Evolutionary conservation across 2,113 vertebrate species (phyloP).

Genomic region (Hippopotamus amphibius): DNA sequence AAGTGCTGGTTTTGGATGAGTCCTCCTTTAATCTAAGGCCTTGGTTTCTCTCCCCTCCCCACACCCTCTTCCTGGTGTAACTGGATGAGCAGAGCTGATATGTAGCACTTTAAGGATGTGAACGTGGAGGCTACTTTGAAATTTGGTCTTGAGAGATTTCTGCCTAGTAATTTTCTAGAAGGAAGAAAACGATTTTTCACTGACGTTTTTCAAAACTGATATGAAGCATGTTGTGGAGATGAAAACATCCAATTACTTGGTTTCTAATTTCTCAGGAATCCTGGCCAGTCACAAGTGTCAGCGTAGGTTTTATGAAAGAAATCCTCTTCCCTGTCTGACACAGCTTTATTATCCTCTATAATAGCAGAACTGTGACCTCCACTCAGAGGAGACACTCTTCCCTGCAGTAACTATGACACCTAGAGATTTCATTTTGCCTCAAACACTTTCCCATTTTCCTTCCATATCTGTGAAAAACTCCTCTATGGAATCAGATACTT

Average conservation of each 20-base stretch:
- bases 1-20: not conserved
- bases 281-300: constrained; percentile 28
- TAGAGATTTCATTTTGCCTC: constrained; percentile 52
- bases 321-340: not conserved
- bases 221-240: constrained; percentile 22
- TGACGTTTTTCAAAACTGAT: constrained; percentile 45
- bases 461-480: constrained; percentile 38
- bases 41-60: not conserved
- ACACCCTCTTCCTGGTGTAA: not conserved
- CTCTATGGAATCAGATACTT: not conserved
- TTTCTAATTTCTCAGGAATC: constrained; percentile 50
- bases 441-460: constrained; percentile 29
- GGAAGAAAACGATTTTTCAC: not conserved
- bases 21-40: not conserved
- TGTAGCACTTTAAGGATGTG: not conserved
- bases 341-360: constrained; percentile 30
- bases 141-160: constrained; percentile 58
- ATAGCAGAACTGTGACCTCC: not conserved
- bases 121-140: constrained; percentile 37
- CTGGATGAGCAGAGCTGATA: not conserved
- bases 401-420: not conserved
- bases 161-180: constrained; percentile 50
- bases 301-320: constrained; percentile 46
- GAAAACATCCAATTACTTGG: constrained; percentile 59
- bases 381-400: not conserved